Conservation (phyloP, 2,888 invertebrate species). For the Gryllus longicercus region DNA sequence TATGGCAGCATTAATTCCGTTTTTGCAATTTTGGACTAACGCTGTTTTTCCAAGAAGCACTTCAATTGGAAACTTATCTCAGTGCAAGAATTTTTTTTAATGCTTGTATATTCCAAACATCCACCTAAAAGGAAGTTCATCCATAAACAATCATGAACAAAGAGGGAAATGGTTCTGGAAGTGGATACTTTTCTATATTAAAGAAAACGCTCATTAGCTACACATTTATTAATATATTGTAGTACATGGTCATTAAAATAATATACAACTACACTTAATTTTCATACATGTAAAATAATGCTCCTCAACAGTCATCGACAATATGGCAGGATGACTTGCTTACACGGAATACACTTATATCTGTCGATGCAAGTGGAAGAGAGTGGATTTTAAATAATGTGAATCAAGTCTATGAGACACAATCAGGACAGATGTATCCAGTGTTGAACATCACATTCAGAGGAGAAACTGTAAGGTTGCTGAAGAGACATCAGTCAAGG, state of each 20-base stretch:
- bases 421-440: not conserved
- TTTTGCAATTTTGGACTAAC: not conserved
- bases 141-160: too few species aligned
- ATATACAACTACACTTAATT: constrained; percentile 19
- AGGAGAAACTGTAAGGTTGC: not conserved
- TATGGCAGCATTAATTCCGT: not conserved
- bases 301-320: not conserved
- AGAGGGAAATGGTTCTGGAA: not conserved
- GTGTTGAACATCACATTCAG: not conserved
- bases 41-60: not conserved
- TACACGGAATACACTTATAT: not conserved
- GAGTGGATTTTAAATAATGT: not conserved
- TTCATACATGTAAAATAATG: constrained; percentile 17
- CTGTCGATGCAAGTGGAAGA: not conserved
- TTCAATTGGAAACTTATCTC: too few species aligned
- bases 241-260: constrained; percentile 25
- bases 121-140: too few species aligned
- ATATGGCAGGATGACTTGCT: not conserved
- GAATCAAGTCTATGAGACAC: constrained; percentile 4
- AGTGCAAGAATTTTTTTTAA: too few species aligned
- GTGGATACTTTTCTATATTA: not conserved
- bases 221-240: constrained; percentile 27
- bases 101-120: too few species aligned
- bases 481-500: not conserved
- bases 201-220: not conserved